Evolutionary conservation across 2,113 vertebrate species (phyloP).

Genomic region (Spea multiplicata): DNA sequence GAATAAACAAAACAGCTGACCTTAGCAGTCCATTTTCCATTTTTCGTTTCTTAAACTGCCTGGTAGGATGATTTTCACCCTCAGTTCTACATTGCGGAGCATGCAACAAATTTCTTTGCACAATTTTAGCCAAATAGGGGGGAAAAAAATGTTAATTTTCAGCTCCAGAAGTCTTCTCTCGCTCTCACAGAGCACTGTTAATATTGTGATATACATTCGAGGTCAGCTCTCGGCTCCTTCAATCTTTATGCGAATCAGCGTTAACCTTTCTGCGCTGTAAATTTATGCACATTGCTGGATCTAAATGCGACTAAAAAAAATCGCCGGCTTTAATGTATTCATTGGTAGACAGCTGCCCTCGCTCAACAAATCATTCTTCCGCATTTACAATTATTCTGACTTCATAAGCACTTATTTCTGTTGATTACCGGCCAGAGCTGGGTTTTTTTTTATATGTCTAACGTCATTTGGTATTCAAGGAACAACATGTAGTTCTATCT

Average conservation of each 20-base stretch:
- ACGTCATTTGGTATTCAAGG: neutral
- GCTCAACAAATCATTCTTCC: neutral
- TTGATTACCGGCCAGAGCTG: slow-evolving; percentile 7
- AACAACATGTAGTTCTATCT: slow-evolving; percentile 18
- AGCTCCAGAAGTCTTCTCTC: no score
- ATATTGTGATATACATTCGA: no score
- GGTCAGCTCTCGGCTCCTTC: no score
- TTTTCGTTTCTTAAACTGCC: no score
- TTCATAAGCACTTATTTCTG: slow-evolving; percentile 3
- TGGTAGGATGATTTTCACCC: no score
- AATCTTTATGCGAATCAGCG: slow-evolving; percentile 24
- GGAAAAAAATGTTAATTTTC: no score
- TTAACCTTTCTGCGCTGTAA: slow-evolving; percentile 41
- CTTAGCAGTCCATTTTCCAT: no score
- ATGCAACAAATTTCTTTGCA: no score
- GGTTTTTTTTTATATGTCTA: neutral
- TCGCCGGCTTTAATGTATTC: slow-evolving; percentile 1
- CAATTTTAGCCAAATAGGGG: no score
- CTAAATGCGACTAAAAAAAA: slow-evolving; percentile 10
- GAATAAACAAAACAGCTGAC: no score
- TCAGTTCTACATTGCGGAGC: no score
- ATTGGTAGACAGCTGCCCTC: slow-evolving; percentile 20
- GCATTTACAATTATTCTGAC: slow-evolving; percentile 5
- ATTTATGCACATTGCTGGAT: slow-evolving; percentile 38
- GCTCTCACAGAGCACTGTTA: no score